These are phyloP conservation scores for Ormyrus rosae DNA, from an alignment of 2,888 invertebrate genomes.

Conservation along the genomic window DNA sequence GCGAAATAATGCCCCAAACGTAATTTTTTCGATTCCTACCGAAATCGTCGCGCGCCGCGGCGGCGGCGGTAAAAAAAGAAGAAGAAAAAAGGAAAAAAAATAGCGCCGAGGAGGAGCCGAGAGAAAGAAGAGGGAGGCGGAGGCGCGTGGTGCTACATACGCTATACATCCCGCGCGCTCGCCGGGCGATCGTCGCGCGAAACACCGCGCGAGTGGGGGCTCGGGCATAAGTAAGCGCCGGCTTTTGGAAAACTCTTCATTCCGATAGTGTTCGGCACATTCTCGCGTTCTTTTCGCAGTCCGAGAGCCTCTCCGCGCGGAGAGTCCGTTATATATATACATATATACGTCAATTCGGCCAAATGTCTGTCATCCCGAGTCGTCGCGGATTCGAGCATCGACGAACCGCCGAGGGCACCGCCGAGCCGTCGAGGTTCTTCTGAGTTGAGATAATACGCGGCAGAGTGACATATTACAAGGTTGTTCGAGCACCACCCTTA, in stretches of 20 bases:
- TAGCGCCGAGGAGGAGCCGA: not conserved
- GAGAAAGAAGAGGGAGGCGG: constrained; percentile 3
- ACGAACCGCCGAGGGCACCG: not conserved
- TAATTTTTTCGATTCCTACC: no score
- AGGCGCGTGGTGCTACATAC: not conserved
- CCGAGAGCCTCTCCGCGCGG: not conserved
- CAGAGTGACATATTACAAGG: not conserved
- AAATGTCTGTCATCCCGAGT: constrained; percentile 23
- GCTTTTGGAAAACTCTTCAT: constrained; percentile 74
- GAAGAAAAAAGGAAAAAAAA: not conserved
- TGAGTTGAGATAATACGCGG: not conserved
- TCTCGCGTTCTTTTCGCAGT: constrained; percentile 49
- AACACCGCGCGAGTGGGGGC: constrained; percentile 61
- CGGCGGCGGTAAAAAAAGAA: not conserved
- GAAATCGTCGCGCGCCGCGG: no score
- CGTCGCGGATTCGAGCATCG: not conserved
- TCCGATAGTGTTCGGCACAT: constrained; percentile 68
- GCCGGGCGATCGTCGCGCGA: not conserved
- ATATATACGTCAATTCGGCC: not conserved
- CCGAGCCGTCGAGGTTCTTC: not conserved
- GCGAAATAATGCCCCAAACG: no score
- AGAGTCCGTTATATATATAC: not conserved
- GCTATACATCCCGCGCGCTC: not conserved
- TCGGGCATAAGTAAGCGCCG: constrained; percentile 72
- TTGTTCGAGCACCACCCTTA: not conserved